Evolutionary conservation across 2,113 vertebrate genomes (phyloP).

Genomic region (Tachuris rubrigastra): DNA sequence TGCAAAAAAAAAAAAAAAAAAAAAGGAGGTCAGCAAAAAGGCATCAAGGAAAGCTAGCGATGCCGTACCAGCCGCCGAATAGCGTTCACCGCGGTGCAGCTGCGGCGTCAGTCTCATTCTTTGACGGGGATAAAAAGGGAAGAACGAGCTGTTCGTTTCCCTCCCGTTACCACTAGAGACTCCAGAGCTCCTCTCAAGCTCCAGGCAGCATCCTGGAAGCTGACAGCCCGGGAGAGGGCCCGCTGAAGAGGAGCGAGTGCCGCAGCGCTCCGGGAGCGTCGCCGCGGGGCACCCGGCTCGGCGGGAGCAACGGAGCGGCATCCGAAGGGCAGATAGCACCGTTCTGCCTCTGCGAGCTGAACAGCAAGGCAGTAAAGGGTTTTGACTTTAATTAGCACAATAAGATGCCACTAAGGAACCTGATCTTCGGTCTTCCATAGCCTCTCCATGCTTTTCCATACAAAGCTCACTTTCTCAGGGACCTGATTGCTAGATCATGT

Average conservation of each 20-base stretch:
- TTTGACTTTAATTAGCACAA: background rate
- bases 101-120: background rate
- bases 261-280: background rate
- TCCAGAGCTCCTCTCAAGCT: background rate
- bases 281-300: background rate
- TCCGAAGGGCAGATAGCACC: background rate
- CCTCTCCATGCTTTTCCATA: background rate
- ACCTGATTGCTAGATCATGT: conserved; percentile 1
- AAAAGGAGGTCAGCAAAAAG: background rate
- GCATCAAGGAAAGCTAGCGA: background rate
- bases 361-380: background rate
- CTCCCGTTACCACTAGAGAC: background rate
- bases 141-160: background rate
- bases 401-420: background rate
- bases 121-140: background rate
- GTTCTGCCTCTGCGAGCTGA: accelerated
- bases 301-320: background rate
- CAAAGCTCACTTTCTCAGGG: background rate
- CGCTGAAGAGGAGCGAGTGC: background rate
- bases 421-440: background rate
- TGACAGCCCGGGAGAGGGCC: background rate
- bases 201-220: background rate
- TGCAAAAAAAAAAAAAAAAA: background rate
- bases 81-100: background rate
- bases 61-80: background rate